phyloP scores from a whole-genome alignment of 2,888 invertebrate species.

The Plutella xylostella region DNA sequence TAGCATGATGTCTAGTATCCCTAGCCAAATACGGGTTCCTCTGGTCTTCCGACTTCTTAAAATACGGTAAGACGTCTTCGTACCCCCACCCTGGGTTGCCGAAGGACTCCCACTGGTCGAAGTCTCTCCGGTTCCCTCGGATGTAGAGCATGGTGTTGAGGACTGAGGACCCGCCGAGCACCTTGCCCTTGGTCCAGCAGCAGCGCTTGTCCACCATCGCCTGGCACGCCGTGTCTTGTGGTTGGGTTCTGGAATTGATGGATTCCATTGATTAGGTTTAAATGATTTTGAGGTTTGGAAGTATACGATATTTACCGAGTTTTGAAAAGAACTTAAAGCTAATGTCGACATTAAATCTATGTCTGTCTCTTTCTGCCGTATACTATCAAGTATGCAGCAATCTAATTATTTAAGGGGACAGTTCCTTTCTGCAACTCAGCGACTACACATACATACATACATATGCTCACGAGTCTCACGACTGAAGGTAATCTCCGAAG shows the following conservation, averaged over 20 bases:
- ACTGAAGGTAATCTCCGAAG: no score
- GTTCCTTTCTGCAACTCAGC: no score
- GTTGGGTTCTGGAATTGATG: conserved; percentile 76
- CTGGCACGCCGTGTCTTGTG: conserved; percentile 85
- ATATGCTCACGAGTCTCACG: no score
- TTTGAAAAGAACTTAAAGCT: no score
- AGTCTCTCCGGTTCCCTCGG: conserved; percentile 88
- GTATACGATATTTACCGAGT: neutral
- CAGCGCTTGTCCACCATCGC: conserved; percentile 88
- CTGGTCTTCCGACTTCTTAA: conserved; percentile 89
- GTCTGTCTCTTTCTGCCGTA: no score
- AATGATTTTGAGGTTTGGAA: neutral
- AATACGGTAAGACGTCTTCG: conserved; percentile 84
- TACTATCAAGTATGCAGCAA: no score
- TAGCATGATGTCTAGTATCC: conserved; percentile 76
- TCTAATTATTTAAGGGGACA: no score
- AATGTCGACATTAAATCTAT: neutral
- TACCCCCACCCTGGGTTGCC: conserved; percentile 93
- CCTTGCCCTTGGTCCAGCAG: conserved; percentile 92
- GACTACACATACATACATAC: no score
- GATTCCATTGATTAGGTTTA: no score
- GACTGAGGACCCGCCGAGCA: conserved; percentile 88
- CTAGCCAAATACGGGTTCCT: conserved; percentile 87
- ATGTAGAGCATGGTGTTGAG: conserved; percentile 94
- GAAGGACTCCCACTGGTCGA: conserved; percentile 85